These are phyloP conservation scores for Manis crassicaudata DNA, from an alignment of 2,797 vertebrate genomes.

Conservation along the genomic window DNA sequence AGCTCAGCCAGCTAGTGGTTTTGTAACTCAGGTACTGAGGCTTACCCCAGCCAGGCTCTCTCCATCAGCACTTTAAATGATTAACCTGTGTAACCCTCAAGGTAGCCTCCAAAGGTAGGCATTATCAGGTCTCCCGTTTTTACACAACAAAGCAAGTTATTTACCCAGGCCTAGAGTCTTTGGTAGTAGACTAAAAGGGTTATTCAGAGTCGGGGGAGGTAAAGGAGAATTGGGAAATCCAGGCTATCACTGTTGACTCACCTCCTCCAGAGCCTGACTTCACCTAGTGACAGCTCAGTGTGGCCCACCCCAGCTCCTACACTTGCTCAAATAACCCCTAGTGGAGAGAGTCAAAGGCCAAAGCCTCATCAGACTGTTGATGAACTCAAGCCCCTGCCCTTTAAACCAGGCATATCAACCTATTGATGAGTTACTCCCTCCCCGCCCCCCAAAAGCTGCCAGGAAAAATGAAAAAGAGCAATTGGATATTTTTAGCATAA, in stretches of 20 bases:
- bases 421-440: neutral
- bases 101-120: neutral
- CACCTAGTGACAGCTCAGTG: neutral
- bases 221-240: neutral
- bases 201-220: neutral
- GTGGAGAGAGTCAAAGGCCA: neutral
- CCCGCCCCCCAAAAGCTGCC: neutral
- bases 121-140: neutral
- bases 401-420: neutral
- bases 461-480: neutral
- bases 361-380: neutral
- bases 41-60: accelerated
- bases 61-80: neutral
- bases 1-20: neutral
- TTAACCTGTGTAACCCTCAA: neutral
- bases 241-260: neutral
- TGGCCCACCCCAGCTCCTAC: neutral
- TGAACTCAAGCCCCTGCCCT: neutral
- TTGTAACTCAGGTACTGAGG: neutral
- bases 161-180: neutral
- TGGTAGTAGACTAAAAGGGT: neutral
- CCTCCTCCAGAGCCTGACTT: neutral
- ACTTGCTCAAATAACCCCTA: neutral
- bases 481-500: neutral
- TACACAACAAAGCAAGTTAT: neutral